Evolutionary conservation across 2,888 invertebrate species (phyloP).

Genomic region (Andrena flavipes): DNA sequence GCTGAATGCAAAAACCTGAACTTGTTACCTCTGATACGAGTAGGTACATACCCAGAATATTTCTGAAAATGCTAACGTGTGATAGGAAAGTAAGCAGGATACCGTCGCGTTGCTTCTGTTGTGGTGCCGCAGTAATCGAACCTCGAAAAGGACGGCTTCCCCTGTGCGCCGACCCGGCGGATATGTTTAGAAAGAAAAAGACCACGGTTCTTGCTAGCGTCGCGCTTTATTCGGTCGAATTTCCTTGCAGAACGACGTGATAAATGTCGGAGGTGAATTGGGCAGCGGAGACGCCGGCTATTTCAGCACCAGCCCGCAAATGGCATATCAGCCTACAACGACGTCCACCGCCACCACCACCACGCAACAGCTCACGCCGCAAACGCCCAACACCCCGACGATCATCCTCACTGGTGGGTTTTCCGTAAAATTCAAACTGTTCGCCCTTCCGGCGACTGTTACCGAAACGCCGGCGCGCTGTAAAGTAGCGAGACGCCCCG

Average conservation of each 20-base stretch:
- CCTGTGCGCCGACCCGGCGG: neutral
- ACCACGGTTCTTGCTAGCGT: neutral
- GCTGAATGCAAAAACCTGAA: too few species aligned
- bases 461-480: neutral
- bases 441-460: neutral
- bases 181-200: neutral
- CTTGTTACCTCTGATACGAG: too few species aligned
- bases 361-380: slow-evolving; percentile 83
- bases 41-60: too few species aligned
- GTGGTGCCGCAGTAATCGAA: neutral
- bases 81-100: too few species aligned
- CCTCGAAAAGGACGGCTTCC: neutral
- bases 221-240: neutral
- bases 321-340: slow-evolving; percentile 81
- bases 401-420: slow-evolving; percentile 92
- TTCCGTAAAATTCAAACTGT: neutral
- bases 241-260: slow-evolving; percentile 79
- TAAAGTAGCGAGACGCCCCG: neutral
- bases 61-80: too few species aligned
- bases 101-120: too few species aligned
- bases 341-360: slow-evolving; percentile 83
- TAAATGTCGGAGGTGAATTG: slow-evolving; percentile 85
- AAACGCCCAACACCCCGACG: slow-evolving; percentile 91
- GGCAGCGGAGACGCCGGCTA: slow-evolving; percentile 87
- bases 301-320: slow-evolving; percentile 87